Evolutionary conservation across 2,113 vertebrate genomes (phyloP).

Genomic region (Chitala chitala): DNA sequence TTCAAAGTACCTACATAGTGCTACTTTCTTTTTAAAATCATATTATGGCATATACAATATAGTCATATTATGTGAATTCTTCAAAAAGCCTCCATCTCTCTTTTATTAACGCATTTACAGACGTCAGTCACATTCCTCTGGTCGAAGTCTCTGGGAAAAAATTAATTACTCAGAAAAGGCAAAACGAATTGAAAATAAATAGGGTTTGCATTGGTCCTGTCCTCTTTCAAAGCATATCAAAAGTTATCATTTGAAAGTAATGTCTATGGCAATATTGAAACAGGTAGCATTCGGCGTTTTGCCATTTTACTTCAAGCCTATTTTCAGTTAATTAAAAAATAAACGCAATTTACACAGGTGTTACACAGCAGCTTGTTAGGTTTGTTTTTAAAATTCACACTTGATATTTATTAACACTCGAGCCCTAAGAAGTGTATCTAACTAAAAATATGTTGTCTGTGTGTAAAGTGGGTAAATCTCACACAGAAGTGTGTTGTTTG

Average conservation of each 20-base stretch:
- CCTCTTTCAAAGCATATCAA: not conserved
- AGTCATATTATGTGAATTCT: not conserved
- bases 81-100: not conserved
- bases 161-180: constrained; percentile 18
- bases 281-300: not conserved
- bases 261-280: constrained; percentile 22
- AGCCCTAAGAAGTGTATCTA: not conserved
- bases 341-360: constrained; percentile 26
- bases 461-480: not conserved
- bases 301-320: constrained; percentile 31
- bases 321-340: constrained; percentile 27
- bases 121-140: not conserved
- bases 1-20: too few species aligned
- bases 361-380: not conserved
- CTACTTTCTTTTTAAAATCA: not conserved
- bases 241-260: constrained; percentile 17
- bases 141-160: constrained; percentile 3
- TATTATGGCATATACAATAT: not conserved
- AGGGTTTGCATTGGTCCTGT: not conserved
- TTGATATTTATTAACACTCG: not conserved
- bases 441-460: not conserved
- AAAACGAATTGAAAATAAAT: constrained; percentile 24
- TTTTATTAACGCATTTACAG: not conserved
- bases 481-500: not conserved
- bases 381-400: too few species aligned